These are phyloP conservation scores for Myocastor coypus DNA, from an alignment of 2,113 vertebrate species.

Conservation along the genomic window DNA sequence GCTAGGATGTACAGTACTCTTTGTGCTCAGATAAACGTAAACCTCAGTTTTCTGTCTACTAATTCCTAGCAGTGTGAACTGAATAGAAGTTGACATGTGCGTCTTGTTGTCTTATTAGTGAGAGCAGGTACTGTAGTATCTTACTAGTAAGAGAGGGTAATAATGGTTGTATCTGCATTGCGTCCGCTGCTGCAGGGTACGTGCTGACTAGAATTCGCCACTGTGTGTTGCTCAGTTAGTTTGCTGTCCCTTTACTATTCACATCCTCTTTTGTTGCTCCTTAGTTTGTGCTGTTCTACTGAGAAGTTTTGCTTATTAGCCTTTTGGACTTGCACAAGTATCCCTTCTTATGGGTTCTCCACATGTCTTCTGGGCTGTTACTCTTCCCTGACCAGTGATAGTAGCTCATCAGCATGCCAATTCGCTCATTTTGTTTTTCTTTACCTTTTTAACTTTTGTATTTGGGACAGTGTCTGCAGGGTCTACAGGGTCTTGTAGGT, in stretches of 20 bases:
- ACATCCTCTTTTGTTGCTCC: not conserved
- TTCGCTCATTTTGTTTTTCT: not conserved
- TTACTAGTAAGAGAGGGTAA: not conserved
- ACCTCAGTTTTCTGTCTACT: not conserved
- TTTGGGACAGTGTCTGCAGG: too few relatives aligned
- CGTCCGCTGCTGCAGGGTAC: not conserved
- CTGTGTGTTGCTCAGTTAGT: not conserved
- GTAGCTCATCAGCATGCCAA: not conserved
- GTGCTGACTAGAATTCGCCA: accelerated
- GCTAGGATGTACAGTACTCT: not conserved
- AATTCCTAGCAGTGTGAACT: not conserved
- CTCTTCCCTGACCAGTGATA: not conserved
- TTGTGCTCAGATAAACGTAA: not conserved
- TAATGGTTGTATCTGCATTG: not conserved
- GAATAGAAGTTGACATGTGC: not conserved
- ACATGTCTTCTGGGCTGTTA: not conserved
- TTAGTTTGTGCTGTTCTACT: not conserved
- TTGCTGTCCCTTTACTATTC: not conserved
- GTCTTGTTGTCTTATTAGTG: not conserved
- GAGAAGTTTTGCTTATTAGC: not conserved
- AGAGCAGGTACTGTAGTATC: not conserved
- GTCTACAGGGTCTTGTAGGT: too few relatives aligned
- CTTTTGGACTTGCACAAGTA: not conserved
- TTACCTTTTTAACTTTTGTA: not conserved
- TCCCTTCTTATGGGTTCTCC: not conserved